Conservation (phyloP, 1,140 invertebrate genomes). For the Lamellibrachia luymesi region DNA sequence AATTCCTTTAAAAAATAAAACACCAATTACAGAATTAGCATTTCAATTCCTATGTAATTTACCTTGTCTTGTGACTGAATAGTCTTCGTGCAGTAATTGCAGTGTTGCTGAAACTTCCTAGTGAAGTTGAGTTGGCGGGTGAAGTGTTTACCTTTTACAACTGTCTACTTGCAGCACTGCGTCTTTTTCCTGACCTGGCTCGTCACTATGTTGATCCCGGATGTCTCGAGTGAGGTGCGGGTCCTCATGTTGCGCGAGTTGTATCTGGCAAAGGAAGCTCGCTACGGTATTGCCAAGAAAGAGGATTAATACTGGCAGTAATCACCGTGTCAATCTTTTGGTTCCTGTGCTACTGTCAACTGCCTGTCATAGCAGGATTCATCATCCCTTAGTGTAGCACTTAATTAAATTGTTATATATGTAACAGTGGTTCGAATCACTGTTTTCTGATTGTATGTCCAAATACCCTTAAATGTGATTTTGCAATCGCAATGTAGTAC, state of each 20-base stretch:
- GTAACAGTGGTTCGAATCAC: too few relatives aligned
- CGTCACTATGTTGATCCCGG: constrained; percentile 82
- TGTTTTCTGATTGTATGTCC: too few relatives aligned
- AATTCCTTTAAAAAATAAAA: too few relatives aligned
- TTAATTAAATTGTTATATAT: background rate
- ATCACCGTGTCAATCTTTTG: background rate
- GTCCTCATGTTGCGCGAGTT: constrained; percentile 81
- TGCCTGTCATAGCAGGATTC: background rate
- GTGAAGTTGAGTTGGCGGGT: too few relatives aligned
- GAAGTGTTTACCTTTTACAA: constrained; percentile 11
- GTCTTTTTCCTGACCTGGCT: constrained; percentile 80
- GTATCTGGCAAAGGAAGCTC: constrained; percentile 85
- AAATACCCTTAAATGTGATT: background rate
- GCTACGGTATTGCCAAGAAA: constrained; percentile 61
- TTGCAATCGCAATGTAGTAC: background rate
- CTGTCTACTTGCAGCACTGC: constrained; percentile 67
- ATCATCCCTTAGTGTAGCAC: background rate
- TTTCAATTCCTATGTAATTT: too few relatives aligned
- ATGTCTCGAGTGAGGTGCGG: constrained; percentile 72
- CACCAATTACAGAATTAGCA: too few relatives aligned
- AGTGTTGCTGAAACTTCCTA: too few relatives aligned
- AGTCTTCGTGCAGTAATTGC: too few relatives aligned
- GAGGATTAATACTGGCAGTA: background rate
- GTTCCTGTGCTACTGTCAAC: background rate
- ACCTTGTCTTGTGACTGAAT: background rate